A percentile compares a stretch with the other conserved stretches of the same genome.
Evolutionary conservation across 2,888 invertebrate species (phyloP).

Genomic region (Atherix ibis): DNA sequence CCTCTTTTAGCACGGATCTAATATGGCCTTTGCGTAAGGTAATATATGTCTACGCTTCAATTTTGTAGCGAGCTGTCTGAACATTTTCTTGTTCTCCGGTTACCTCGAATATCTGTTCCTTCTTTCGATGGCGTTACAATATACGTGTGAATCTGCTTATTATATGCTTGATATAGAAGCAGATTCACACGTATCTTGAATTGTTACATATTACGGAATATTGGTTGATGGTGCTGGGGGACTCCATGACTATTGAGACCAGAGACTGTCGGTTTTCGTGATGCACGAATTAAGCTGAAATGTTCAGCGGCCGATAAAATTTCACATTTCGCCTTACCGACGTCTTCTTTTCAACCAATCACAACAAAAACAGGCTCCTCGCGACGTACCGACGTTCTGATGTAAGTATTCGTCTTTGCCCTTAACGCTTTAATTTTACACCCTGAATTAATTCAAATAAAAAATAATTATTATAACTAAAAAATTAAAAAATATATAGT

Average conservation of each 20-base stretch:
- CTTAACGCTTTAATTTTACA: conserved; percentile 99
- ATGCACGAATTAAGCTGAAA: conserved; percentile 94
- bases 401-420: conserved; percentile 99
- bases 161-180: too few species aligned
- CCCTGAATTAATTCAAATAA: too few species aligned
- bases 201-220: conserved; percentile 85
- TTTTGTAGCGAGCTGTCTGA: conserved; percentile 87
- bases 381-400: conserved; percentile 96
- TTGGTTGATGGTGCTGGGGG: conserved; percentile 71
- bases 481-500: too few species aligned
- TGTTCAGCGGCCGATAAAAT: conserved; percentile 98
- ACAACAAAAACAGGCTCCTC: conserved; percentile 99
- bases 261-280: conserved; percentile 59
- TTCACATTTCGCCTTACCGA: conserved; percentile 90
- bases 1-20: conserved; percentile 23
- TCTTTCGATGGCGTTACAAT: conserved; percentile 98
- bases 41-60: conserved; percentile 97
- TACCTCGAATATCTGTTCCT: conserved; percentile 98
- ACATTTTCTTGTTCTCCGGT: conserved; percentile 96
- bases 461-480: too few species aligned
- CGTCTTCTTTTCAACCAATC: conserved; percentile 96
- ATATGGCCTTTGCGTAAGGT: conserved; percentile 76
- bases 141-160: conserved; percentile 97
- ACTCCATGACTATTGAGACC: conserved; percentile 33
- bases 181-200: conserved; percentile 91